Percentiles rank a stretch among this genome's conserved stretches.
phyloP scores from a whole-genome alignment of 2,888 invertebrate genomes.

The Sisyra nigra region DNA sequence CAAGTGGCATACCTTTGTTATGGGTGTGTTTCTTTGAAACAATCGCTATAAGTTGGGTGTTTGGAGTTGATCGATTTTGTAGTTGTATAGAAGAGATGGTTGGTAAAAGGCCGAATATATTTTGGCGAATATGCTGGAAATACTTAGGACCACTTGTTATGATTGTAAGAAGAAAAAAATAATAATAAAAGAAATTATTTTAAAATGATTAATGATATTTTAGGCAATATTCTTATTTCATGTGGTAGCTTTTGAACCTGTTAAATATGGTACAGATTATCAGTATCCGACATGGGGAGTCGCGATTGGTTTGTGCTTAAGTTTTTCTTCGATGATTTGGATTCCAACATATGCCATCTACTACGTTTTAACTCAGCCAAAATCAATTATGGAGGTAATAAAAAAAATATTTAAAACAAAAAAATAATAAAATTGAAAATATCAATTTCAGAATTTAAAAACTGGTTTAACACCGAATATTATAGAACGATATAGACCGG shows the following conservation, averaged over 20 bases:
- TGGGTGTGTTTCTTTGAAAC: constrained; percentile 47
- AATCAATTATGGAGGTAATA: constrained; percentile 34
- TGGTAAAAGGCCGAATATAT: constrained; percentile 33
- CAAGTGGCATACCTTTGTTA: constrained; percentile 38
- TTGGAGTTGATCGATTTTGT: constrained; percentile 37
- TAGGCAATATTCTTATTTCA: constrained; percentile 46
- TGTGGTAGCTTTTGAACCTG: constrained; percentile 37
- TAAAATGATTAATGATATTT: constrained; percentile 15
- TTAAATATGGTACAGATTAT: constrained; percentile 37
- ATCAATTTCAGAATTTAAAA: constrained; percentile 1
- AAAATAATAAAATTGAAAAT: not conserved
- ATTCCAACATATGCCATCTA: constrained; percentile 44
- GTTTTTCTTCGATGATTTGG: constrained; percentile 47
- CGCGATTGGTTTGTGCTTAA: constrained; percentile 38
- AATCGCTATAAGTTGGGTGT: constrained; percentile 40
- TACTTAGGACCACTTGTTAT: constrained; percentile 40
- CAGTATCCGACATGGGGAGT: constrained; percentile 45
- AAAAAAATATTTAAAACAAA: not conserved
- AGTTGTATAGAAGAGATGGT: constrained; percentile 47
- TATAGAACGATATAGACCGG: too few species aligned
- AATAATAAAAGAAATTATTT: not conserved
- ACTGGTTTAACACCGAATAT: constrained; percentile 3
- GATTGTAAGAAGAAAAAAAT: constrained; percentile 28
- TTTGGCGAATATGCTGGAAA: constrained; percentile 43
- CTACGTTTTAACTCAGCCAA: constrained; percentile 34